phyloP scores from a whole-genome alignment of 2,113 vertebrate species.

The Silurus meridionalis region DNA sequence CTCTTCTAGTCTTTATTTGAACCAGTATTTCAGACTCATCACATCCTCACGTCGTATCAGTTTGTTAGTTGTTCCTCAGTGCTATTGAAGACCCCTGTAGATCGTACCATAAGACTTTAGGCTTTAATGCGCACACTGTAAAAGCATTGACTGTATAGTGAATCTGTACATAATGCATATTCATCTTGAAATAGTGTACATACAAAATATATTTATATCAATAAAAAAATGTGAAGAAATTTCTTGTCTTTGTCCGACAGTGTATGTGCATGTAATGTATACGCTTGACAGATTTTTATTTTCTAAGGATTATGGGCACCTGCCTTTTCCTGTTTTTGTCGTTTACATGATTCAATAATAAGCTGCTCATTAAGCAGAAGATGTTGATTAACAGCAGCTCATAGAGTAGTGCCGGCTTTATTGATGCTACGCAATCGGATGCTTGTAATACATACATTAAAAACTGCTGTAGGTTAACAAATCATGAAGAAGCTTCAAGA shows the following conservation, averaged over 20 bases:
- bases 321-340: neutral
- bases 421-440: no score
- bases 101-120: constrained; percentile 54
- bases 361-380: no score
- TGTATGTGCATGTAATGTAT: neutral
- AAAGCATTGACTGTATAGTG: constrained; percentile 57
- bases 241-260: neutral
- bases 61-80: constrained; percentile 34
- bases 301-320: no score
- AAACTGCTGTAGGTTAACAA: no score
- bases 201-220: constrained; percentile 76
- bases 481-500: neutral
- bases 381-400: neutral
- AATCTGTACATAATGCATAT: constrained; percentile 61
- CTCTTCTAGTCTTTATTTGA: neutral
- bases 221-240: constrained; percentile 63
- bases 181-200: constrained; percentile 69
- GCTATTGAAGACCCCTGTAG: constrained; percentile 56
- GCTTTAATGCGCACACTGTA: constrained; percentile 60
- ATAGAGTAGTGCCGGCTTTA: no score
- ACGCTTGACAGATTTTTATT: neutral
- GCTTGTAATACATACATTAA: no score
- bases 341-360: no score
- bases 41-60: constrained; percentile 7
- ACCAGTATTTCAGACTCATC: constrained; percentile 24